Base-by-base conservation (phyloP, 2,888 invertebrate genomes). In the Tortricodes alternella region DNA sequence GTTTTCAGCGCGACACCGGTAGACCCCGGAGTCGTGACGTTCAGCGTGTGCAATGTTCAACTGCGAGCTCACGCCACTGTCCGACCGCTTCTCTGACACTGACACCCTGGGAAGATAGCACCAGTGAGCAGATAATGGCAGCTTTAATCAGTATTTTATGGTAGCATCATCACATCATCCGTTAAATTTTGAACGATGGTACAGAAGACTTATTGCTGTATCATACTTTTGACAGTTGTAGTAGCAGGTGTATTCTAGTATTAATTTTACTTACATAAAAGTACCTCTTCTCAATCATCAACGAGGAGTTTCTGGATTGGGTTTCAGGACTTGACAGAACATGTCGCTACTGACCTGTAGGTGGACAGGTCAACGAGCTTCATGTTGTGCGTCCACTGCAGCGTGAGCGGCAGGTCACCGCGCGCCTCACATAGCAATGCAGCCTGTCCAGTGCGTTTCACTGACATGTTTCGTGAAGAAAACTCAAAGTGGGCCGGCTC, bases 341-440 rank as follows among this genome's bases (percentile, higher is more conserved):
- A 11, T 7, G 4, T 13, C 34, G 3, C 19, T 11, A 6, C 34
- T 8, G 52, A 92, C 82, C 93, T 83, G 76, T 94, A 95, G 60
- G 93, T 93, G 65, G 93, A 93, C 44, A 94, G 86, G 70, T 95
- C 95, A 18, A 95, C 88, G 56, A 93, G 89, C 56, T 94, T 93
- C 81, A 92, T 94, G 76, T 95, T 95, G 73, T 95, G 94, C 15
- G 93, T 94, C 97, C 97, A 97, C 53, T 93, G 92, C 59, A 97
- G 92, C 68, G 94, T 94, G 66, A 97, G 93, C 2, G 97, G 97
- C 60, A 94, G 93, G 80, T 97, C 97, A 0, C 97, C 97, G 59
- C 94, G 93, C 2, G 96, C 96, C 63, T 94, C 94, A 75, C 97
- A 97, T 63, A 93, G 92, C 58, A 97, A 86, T 6, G 93, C 92